Conservation (phyloP, 2,113 vertebrate genomes). For the Misgurnus anguillicaudatus region DNA sequence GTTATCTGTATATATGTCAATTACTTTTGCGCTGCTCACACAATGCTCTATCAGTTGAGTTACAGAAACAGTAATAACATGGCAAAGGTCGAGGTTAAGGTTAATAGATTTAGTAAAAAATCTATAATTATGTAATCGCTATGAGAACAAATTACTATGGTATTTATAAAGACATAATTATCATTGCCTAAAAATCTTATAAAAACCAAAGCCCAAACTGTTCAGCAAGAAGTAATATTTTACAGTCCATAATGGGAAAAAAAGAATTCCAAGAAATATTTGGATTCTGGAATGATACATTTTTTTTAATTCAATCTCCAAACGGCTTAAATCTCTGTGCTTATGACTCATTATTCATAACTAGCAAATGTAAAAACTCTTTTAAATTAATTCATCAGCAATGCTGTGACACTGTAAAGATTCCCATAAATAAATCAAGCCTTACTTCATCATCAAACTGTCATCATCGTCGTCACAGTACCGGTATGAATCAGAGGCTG, state of each 20-base stretch:
- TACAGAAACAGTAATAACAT: neutral
- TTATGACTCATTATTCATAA: neutral
- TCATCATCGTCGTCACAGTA: neutral
- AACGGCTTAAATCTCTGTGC: neutral
- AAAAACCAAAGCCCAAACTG: too few species aligned
- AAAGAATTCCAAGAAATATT: neutral
- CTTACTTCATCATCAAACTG: neutral
- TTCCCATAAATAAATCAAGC: neutral
- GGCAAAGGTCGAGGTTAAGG: neutral
- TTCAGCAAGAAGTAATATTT: neutral
- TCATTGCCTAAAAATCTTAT: too few species aligned
- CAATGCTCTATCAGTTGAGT: too few species aligned
- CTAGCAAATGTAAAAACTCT: too few species aligned
- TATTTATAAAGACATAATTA: neutral
- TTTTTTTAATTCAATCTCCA: too few species aligned
- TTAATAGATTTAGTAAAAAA: neutral
- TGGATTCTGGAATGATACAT: neutral
- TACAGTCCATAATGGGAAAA: neutral
- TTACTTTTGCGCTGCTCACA: neutral
- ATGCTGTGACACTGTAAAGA: neutral
- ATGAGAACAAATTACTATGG: neutral
- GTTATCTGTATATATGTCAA: neutral
- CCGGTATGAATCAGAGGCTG: constrained; percentile 3
- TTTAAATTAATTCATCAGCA: neutral
- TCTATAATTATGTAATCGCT: neutral